phyloP scores from a whole-genome alignment of 2,888 invertebrate species.

The Cephus pulcher region DNA sequence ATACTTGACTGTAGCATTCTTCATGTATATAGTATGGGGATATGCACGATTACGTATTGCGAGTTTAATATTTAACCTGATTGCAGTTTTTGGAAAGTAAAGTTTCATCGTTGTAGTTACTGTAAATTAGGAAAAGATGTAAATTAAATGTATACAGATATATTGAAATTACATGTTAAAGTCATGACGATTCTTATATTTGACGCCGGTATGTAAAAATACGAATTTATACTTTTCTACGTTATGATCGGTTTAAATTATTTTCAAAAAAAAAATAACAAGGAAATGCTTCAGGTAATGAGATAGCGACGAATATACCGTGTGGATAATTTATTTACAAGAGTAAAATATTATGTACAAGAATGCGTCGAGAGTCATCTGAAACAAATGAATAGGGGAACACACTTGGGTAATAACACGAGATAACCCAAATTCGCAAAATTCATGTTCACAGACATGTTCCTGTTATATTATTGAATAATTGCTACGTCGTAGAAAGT shows the following conservation, averaged over 20 bases:
- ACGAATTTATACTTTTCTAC: no score
- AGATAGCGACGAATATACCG: conserved; percentile 21
- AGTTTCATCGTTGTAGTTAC: neutral
- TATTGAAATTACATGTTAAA: neutral
- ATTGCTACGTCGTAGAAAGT: conserved; percentile 41
- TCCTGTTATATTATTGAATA: conserved; percentile 24
- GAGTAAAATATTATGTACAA: conserved; percentile 66
- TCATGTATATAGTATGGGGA: no score
- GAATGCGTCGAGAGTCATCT: conserved; percentile 50
- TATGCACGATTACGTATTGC: neutral
- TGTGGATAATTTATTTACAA: conserved; percentile 66
- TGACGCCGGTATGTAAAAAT: no score
- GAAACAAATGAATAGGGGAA: neutral
- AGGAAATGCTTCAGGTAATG: neutral
- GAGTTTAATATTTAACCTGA: neutral
- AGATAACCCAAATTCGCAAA: conserved; percentile 3
- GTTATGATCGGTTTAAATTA: no score
- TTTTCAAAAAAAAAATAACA: neutral
- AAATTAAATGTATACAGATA: neutral
- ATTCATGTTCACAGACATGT: conserved; percentile 30
- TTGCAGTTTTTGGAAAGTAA: no score
- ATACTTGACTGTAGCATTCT: neutral
- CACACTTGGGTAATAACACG: conserved; percentile 9
- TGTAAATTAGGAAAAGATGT: no score
- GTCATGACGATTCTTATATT: no score